Evolutionary conservation across 2,888 invertebrate genomes (phyloP).

Genomic region (Branchipolynoe longqiensis): DNA sequence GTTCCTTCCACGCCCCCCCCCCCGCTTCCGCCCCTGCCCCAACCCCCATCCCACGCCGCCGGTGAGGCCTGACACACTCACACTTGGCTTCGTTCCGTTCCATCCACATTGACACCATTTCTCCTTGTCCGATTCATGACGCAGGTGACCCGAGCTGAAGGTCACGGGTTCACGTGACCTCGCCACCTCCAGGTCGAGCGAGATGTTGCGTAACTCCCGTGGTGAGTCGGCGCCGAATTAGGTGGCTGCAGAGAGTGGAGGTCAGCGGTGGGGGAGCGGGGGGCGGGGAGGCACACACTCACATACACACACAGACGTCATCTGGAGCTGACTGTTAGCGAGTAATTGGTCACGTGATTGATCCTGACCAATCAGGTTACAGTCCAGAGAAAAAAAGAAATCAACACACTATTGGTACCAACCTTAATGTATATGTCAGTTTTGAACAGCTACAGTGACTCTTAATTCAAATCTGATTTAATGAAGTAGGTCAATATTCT

Average conservation of each 20-base stretch:
- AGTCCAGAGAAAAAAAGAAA: too few relatives aligned
- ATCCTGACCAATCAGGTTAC: too few relatives aligned
- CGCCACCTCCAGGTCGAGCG: slow-evolving; percentile 20
- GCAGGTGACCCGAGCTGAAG: slow-evolving; percentile 34
- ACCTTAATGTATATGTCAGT: too few relatives aligned
- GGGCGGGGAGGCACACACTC: neutral
- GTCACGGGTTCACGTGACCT: slow-evolving; percentile 41
- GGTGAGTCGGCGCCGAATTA: neutral
- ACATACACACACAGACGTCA: too few relatives aligned
- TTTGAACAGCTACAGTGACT: too few relatives aligned
- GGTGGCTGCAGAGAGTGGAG: slow-evolving; percentile 10
- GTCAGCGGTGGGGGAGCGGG: neutral
- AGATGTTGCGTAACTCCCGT: slow-evolving; percentile 39
- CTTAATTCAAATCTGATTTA: too few relatives aligned
- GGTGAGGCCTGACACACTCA: neutral
- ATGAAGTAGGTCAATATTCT: too few relatives aligned
- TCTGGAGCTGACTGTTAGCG: too few relatives aligned
- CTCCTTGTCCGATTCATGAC: slow-evolving; percentile 12
- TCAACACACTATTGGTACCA: too few relatives aligned
- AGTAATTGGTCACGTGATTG: too few relatives aligned
- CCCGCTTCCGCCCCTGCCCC: neutral
- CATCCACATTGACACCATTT: slow-evolving; percentile 27
- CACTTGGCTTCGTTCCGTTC: neutral
- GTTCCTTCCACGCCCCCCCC: neutral
- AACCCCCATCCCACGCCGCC: neutral